Evolutionary conservation across 2,888 invertebrate species (phyloP), one percentile per base, ranked within the genome.

Genomic region (Drosophila falleni): DNA sequence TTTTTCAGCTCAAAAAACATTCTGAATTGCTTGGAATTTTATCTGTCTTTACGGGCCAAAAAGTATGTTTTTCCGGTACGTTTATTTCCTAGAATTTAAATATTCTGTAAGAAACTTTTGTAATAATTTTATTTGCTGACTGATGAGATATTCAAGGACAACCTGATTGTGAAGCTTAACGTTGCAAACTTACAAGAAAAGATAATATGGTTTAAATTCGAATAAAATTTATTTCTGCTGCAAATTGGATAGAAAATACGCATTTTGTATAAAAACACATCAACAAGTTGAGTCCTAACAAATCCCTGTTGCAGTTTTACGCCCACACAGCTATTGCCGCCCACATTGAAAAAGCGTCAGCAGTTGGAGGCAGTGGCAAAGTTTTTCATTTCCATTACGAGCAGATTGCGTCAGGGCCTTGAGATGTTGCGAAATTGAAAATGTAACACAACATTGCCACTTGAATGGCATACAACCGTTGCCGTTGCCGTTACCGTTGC

Each of bases 361-460:
- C 29, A 29, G 29, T 8, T 56, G n/a, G 13, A 41, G n/a, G 55
- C 54, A 33, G 19, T 41, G 49, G 44, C 31, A 61, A 59, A 47
- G 50, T 65, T 79, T 69, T 71, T 78, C 42, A 75, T 55, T 72
- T 82, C 65, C 76, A 59, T 80, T 31, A 2, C 9, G 9, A 31
- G 9, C 78, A 47, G 69, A 69, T 70, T 76, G 78, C 66, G 59
- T 71, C 70, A 64, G 62, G 66, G 16, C 74, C 74, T 56, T 79
- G 79, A 73, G 75, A 65, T 63, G 70, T 71, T 80, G 76, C 46
- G 63, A 86, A 78, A 86, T 78, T 71, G 81, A 76, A 83, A 80
- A 69, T 68, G 55, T 55, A 55, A 42, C 58, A 67, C 54, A 75
- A 53, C 65, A 76, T 73, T 70, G 78, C 33, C 71, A 70, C 46